These are phyloP conservation scores for Umimayanthus kanabou DNA, from an alignment of 92 coral and sea anemone genomes.

Conservation along the genomic window DNA sequence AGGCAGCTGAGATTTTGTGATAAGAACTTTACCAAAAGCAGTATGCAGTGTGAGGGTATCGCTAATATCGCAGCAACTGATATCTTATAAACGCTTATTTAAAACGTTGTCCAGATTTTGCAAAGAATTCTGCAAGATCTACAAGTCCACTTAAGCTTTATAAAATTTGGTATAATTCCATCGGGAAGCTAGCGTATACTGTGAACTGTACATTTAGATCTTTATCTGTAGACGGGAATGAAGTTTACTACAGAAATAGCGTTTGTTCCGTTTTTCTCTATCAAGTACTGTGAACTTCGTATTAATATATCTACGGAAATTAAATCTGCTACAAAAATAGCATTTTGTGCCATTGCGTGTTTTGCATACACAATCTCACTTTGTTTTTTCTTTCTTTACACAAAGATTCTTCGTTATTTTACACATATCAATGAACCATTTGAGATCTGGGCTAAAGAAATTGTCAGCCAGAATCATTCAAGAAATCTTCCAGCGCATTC, in stretches of 20 bases:
- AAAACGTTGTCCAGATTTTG: background rate
- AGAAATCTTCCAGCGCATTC: background rate
- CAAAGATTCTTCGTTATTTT: too few species aligned
- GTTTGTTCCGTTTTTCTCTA: too few species aligned
- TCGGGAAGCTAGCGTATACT: background rate
- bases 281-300: too few species aligned
- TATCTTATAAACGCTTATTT: background rate
- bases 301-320: background rate
- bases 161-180: background rate
- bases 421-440: background rate
- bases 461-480: background rate
- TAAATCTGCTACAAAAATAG: background rate
- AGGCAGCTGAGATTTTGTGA: constrained; percentile 40
- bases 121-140: background rate
- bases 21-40: constrained; percentile 1
- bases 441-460: background rate
- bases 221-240: too few species aligned
- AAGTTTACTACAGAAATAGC: too few species aligned
- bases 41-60: too few species aligned
- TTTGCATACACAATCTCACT: too few species aligned
- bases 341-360: too few species aligned
- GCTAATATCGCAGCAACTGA: background rate
- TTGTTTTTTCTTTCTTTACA: too few species aligned
- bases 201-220: too few species aligned
- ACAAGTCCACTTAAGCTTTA: too few species aligned